These are phyloP conservation scores for Tineola bisselliella DNA, from an alignment of 2,888 invertebrate genomes.

Conservation along the genomic window DNA sequence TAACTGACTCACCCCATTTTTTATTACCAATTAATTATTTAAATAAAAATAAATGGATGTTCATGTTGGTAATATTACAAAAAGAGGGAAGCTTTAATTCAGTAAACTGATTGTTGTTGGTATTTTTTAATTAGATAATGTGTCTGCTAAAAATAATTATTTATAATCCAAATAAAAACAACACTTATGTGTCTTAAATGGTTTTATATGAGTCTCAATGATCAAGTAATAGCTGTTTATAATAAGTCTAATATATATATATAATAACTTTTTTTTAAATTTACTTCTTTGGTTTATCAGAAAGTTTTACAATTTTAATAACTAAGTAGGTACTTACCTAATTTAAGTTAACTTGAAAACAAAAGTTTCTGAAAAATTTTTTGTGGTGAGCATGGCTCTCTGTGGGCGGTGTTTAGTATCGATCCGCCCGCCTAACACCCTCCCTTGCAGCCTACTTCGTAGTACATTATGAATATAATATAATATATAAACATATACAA, in stretches of 20 bases:
- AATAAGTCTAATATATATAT: no score
- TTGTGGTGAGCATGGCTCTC: neutral
- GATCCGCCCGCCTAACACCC: conserved; percentile 8
- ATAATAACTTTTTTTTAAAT: no score
- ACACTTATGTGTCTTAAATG: no score
- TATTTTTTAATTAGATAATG: no score
- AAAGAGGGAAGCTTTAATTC: neutral
- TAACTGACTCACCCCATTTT: neutral
- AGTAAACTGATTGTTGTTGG: neutral
- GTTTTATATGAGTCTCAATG: no score
- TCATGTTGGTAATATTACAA: no score
- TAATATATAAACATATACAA: neutral
- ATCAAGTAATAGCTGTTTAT: no score
- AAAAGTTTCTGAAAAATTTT: neutral
- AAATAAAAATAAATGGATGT: neutral
- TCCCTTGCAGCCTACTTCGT: conserved; percentile 4
- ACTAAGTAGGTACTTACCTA: no score
- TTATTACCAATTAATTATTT: neutral
- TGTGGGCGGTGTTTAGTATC: conserved; percentile 2
- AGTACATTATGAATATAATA: neutral
- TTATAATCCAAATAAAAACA: no score
- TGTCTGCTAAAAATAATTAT: no score
- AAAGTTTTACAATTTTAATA: no score
- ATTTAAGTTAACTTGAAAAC: neutral
- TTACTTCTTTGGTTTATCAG: no score